Evolutionary conservation across 2,113 vertebrate species (phyloP), one percentile per base, ranked within the genome.

Genomic region (Odontesthes bonariensis): DNA sequence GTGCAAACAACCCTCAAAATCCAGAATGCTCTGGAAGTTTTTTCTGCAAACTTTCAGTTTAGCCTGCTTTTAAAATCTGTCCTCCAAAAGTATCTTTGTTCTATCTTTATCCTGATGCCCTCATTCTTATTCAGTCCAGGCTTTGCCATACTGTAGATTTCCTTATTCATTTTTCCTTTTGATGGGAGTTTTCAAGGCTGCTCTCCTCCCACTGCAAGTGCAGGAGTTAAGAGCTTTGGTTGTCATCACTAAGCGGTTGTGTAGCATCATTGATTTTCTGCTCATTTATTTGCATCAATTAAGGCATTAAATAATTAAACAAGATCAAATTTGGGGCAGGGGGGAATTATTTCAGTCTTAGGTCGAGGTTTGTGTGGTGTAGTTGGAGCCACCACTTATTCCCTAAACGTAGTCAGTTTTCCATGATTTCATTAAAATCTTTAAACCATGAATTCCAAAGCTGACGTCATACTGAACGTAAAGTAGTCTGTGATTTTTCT

Each of bases 71-170:
- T 74, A 79, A 88, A 88, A 81, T 75, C 51, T 78, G 83, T 86
- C 88, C 86, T 87, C 87, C 77, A 88, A 85, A 84, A 85, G 73
- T 88, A 85, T 89, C 76, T 79, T 86, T 84, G 79, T 90, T 90
- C 86, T 92, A 89, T 84, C 88, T 90, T 86, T 90, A 92, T 89
- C 85, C 60, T 81, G 84, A 81, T 86, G 80, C 80, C 85, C 83
- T 90, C 78, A 85, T 92, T 91, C 73, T 69, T 68, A 92, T 91
- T 89, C 89, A 81, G 85, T 62, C 56, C 80, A 23, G 73, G 70
- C 61, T 75, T 60, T 69, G 72, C 75, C 78, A 66, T 69, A 80
- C 35, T 10, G 35, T 7, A 38, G 73, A 82, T 83, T 86, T 80
- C 73, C 68, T 88, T 75, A 85, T 88, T 90, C 85, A 82, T 38